Percentiles rank a stretch among this genome's conserved stretches.
phyloP scores from a whole-genome alignment of 1,140 invertebrate genomes.

The Sarcophaga peregrina region DNA sequence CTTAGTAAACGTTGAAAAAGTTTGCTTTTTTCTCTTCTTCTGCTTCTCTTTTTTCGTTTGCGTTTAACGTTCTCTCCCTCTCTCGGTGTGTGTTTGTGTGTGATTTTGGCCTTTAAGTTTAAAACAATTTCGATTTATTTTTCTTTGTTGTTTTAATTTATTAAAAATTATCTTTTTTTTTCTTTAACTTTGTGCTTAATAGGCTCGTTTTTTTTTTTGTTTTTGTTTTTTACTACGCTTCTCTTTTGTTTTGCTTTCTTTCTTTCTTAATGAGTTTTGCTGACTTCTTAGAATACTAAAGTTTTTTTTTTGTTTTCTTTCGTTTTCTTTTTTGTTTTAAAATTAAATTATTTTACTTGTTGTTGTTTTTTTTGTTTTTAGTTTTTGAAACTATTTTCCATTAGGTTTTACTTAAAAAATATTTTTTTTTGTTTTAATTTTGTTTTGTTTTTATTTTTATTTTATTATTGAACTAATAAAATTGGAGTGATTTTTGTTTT shows the following conservation, averaged over 20 bases:
- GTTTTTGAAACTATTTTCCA: conserved; percentile 42
- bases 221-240: neutral
- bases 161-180: conserved; percentile 2
- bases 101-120: neutral
- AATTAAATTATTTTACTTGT: conserved; percentile 15
- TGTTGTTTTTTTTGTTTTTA: no score
- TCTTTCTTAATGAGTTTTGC: conserved; percentile 8
- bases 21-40: conserved; percentile 18
- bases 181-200: conserved; percentile 33
- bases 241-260: neutral
- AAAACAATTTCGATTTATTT: neutral
- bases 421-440: conserved; percentile 18
- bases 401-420: conserved; percentile 33
- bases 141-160: neutral
- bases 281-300: neutral
- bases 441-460: conserved; percentile 15
- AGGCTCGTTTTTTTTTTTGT: neutral
- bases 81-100: conserved; percentile 16
- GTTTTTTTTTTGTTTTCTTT: neutral
- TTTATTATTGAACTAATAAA: neutral
- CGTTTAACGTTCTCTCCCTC: conserved; percentile 18
- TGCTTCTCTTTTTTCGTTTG: conserved; percentile 27
- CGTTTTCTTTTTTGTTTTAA: conserved; percentile 33
- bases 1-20: neutral
- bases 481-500: conserved; percentile 28